phyloP scores from a whole-genome alignment of 2,113 vertebrate genomes.

The Neodontobutis hainanensis region DNA sequence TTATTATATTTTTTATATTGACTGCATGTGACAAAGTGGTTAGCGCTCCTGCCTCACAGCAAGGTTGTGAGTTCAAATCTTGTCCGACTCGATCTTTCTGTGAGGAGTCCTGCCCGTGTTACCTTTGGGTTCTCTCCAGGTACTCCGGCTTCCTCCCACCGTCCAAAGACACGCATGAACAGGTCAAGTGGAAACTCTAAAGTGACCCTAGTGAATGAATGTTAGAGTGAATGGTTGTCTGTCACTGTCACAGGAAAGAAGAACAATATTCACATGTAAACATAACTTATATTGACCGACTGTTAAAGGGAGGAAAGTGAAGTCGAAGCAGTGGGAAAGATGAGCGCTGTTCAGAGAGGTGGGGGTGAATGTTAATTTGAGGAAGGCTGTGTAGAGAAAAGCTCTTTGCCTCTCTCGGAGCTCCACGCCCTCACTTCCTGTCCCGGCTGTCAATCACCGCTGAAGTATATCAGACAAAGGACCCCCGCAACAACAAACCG shows the following conservation, averaged over 20 bases:
- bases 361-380: constrained; percentile 68
- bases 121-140: too few relatives aligned
- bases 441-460: constrained; percentile 67
- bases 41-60: too few relatives aligned
- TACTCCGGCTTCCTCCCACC: too few relatives aligned
- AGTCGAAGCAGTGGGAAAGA: constrained; percentile 38
- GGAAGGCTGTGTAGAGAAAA: constrained; percentile 56
- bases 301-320: constrained; percentile 10
- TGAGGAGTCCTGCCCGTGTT: too few relatives aligned
- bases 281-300: neutral
- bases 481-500: constrained; percentile 29
- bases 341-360: constrained; percentile 54
- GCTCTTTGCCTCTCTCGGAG: constrained; percentile 56
- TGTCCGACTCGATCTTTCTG: too few relatives aligned
- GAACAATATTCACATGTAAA: neutral
- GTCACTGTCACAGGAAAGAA: constrained; percentile 14
- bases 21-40: too few relatives aligned
- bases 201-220: too few relatives aligned
- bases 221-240: too few relatives aligned
- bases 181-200: too few relatives aligned
- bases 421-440: constrained; percentile 68
- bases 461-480: constrained; percentile 63
- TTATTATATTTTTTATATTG: too few relatives aligned
- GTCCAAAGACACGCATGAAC: too few relatives aligned
- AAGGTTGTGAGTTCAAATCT: too few relatives aligned